Base-by-base conservation (phyloP, 2,888 invertebrate species). In the Adelphocoris suturalis region DNA sequence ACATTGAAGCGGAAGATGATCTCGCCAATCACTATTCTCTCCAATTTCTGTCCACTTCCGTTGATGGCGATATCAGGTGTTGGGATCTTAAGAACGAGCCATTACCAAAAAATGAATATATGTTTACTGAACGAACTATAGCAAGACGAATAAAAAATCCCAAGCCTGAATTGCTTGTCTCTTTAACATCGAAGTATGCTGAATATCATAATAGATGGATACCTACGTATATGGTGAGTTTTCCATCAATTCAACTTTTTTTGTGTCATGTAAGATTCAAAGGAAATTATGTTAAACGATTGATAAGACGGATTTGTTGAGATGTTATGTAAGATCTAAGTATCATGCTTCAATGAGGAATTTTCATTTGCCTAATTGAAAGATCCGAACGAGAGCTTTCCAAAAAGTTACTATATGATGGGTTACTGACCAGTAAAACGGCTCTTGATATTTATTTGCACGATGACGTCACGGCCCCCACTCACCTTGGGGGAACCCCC, bases 121-220 rank as follows among this genome's bases (percentile, higher is more conserved):
- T 75, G 27, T 89, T 84, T 55, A 57, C 82, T 47, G 91, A 91
- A 16, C 90, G 90, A 86, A 89, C 91, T 12, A 90, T 91, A 9
- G 55, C 68, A 57, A 68, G 84, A 48, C 89, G 9, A 52, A 48
- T 52, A 3, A 52, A 90, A 27, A 90, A 90, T 81, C 76, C 84
- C 75, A 80, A 80, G n/a, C 91, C 91, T 13, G 57, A 75, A 52
- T 2, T 48, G 27, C 86, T 90, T n/a, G 57, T 28, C 9, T 12
- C 68, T 37, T 76, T 52, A 0, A 47, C 75, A 19, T 91, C 92
- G 13, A 90, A 91, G 57, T 91, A 90, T 7, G 46, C 89, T 14
- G 91, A 90, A 55, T 86, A 92, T 92, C 90, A 93, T 94, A 94
- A 92, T 94, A 95, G 93, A 1, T 92, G 92, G 89, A 91, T 91